Evolutionary conservation across 2,888 invertebrate species (phyloP).

Genomic region (Microctonus hyperodae): DNA sequence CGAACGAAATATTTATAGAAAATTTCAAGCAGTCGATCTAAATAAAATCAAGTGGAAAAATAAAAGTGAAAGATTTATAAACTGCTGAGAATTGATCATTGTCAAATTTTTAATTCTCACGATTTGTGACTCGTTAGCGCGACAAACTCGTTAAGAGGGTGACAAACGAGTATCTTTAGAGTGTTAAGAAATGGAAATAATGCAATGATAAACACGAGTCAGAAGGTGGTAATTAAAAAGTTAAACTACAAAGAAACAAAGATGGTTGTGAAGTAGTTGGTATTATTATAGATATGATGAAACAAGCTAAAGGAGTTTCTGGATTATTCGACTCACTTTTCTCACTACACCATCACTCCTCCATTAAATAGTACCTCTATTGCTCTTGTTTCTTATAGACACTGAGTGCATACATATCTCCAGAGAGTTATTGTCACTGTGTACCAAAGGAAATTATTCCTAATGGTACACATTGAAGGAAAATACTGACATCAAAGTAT

Average conservation of each 20-base stretch:
- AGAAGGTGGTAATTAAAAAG: constrained; percentile 54
- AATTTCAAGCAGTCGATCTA: no score
- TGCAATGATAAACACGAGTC: constrained; percentile 56
- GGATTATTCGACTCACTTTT: constrained; percentile 28
- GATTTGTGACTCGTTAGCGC: constrained; percentile 50
- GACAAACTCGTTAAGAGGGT: constrained; percentile 29
- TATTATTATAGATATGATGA: constrained; percentile 33
- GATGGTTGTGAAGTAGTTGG: neutral
- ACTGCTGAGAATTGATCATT: neutral
- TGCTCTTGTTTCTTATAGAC: neutral
- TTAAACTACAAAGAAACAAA: constrained; percentile 50
- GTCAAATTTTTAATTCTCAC: constrained; percentile 9
- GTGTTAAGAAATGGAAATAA: constrained; percentile 45
- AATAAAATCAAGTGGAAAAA: neutral
- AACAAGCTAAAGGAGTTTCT: constrained; percentile 40
- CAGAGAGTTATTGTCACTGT: neutral
- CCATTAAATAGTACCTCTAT: neutral
- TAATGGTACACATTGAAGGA: neutral
- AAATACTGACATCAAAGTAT: neutral
- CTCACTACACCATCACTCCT: neutral
- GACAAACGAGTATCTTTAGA: constrained; percentile 24
- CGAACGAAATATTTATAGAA: no score
- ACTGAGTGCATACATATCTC: neutral
- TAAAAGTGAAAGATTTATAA: no score
- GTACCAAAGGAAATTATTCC: neutral